phyloP scores from a whole-genome alignment of 2,888 invertebrate genomes.

The Cosmia pyralina region DNA sequence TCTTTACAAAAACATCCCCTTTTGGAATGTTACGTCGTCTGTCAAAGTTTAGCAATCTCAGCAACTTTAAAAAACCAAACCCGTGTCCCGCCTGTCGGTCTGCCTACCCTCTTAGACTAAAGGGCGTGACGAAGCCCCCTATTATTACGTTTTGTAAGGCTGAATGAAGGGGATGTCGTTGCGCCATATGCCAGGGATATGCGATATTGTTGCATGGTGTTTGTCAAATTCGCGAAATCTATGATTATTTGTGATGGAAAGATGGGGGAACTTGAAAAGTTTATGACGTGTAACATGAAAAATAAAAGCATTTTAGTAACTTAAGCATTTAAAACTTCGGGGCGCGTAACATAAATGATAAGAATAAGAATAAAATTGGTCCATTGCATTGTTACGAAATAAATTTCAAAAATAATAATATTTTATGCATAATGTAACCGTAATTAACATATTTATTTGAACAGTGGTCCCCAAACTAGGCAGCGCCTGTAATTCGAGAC shows the following conservation, averaged over 20 bases:
- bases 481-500: no score
- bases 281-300: neutral
- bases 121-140: slow-evolving; percentile 56
- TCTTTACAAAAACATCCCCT: slow-evolving; percentile 25
- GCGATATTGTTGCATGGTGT: slow-evolving; percentile 40
- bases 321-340: neutral
- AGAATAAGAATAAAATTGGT: no score
- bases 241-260: neutral
- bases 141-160: slow-evolving; percentile 56
- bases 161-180: slow-evolving; percentile 59
- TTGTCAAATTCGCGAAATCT: slow-evolving; percentile 31
- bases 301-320: neutral
- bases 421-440: no score
- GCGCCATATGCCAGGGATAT: slow-evolving; percentile 66
- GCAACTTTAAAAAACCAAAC: slow-evolving; percentile 38
- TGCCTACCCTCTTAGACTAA: slow-evolving; percentile 54
- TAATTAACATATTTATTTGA: no score
- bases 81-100: slow-evolving; percentile 33
- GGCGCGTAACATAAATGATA: no score
- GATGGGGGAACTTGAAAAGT: neutral
- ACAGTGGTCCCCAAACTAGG: no score
- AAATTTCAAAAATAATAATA: no score
- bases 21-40: neutral
- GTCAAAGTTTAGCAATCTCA: slow-evolving; percentile 26
- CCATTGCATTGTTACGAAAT: no score